Percentiles rank a stretch among this genome's conserved stretches.
phyloP scores from a whole-genome alignment of 2,888 invertebrate species.

The Protophormia terraenovae region DNA sequence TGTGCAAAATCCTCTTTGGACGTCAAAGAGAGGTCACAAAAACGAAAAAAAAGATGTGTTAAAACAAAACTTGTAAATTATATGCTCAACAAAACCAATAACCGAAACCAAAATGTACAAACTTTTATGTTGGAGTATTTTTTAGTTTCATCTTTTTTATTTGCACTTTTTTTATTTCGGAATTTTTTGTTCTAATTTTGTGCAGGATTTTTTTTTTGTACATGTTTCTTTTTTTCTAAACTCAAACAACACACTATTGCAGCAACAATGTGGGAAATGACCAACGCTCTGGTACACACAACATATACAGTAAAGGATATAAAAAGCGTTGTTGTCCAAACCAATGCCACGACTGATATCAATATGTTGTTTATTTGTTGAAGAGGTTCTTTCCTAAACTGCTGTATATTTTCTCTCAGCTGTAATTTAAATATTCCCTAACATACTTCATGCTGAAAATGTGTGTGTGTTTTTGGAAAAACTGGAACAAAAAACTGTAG shows the following conservation, averaged over 20 bases:
- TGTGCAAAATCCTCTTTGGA: neutral
- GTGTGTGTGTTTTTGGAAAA: too few relatives aligned
- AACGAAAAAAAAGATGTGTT: conserved; percentile 14
- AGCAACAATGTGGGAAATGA: conserved; percentile 6
- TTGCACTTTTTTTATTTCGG: neutral
- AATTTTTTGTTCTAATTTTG: neutral
- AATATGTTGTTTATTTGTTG: too few relatives aligned
- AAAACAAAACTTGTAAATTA: conserved; percentile 58
- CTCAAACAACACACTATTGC: conserved; percentile 1
- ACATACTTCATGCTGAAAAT: neutral
- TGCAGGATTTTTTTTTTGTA: neutral
- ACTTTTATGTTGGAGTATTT: conserved; percentile 14
- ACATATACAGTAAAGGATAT: neutral
- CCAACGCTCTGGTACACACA: neutral
- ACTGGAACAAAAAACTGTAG: neutral
- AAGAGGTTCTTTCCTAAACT: too few relatives aligned
- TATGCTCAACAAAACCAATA: conserved; percentile 63
- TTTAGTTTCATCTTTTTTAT: conserved; percentile 7
- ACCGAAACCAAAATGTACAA: conserved; percentile 55
- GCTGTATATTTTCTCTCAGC: too few relatives aligned
- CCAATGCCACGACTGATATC: too few relatives aligned
- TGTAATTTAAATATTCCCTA: neutral
- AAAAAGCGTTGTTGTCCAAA: too few relatives aligned
- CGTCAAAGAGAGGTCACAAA: neutral
- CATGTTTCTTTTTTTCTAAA: neutral